Conservation (phyloP, 2,888 invertebrate species). For the Eupithecia subumbrata region DNA sequence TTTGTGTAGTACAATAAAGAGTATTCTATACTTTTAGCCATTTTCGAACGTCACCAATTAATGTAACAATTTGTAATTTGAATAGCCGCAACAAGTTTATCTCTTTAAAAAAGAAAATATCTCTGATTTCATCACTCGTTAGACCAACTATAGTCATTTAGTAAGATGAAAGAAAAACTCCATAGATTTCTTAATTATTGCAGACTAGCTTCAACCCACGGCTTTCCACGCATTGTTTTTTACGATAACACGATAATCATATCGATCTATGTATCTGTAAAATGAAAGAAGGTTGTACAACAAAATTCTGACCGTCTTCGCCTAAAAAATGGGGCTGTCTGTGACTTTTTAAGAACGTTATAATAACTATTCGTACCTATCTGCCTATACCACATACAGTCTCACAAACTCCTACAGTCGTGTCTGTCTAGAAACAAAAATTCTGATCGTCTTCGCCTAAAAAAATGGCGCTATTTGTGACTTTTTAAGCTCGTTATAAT, state of each 20-base stretch:
- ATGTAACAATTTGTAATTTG: too few relatives aligned
- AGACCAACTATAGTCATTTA: too few relatives aligned
- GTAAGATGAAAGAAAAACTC: too few relatives aligned
- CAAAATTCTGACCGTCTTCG: too few relatives aligned
- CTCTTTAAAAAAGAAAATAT: too few relatives aligned
- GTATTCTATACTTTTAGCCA: too few relatives aligned
- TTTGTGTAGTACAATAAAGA: too few relatives aligned
- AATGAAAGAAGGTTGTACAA: too few relatives aligned
- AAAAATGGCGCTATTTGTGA: background rate
- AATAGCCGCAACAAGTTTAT: too few relatives aligned
- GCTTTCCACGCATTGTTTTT: background rate
- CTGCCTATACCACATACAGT: background rate
- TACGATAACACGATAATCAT: background rate
- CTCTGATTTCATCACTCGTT: too few relatives aligned
- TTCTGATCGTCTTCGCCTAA: too few relatives aligned
- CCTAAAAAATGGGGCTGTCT: too few relatives aligned
- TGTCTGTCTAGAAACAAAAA: constrained; percentile 47
- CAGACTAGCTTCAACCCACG: constrained; percentile 3
- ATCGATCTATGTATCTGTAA: background rate
- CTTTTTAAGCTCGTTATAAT: background rate
- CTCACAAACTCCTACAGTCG: background rate
- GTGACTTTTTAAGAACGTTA: background rate
- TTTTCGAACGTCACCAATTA: background rate
- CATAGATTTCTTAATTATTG: background rate
- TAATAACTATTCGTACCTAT: background rate